Percentiles rank a stretch among this genome's conserved stretches.
Conservation (phyloP, 2,797 vertebrate genomes). For the Cryptoprocta ferox region DNA sequence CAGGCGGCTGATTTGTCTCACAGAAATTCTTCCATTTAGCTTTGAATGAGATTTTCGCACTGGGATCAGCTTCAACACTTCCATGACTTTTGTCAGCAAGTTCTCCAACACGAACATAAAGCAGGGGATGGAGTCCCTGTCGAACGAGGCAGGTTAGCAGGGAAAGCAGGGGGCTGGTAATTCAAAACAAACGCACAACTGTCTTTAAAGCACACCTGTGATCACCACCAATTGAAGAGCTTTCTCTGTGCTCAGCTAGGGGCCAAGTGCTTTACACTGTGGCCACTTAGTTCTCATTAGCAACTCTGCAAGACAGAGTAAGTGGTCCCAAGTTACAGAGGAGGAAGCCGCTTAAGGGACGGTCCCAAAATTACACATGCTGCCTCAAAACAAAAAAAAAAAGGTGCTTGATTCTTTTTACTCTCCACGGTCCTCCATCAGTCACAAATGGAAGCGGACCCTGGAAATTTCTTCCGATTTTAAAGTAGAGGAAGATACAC, state of each 20-base stretch:
- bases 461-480: neutral
- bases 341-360: neutral
- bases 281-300: neutral
- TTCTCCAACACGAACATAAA: constrained; percentile 79
- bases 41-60: constrained; percentile 80
- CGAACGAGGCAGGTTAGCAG: neutral
- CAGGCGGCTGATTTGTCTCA: constrained; percentile 73
- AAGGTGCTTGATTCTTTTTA: neutral
- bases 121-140: constrained; percentile 78
- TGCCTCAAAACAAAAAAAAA: neutral
- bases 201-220: neutral
- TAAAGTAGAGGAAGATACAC: neutral
- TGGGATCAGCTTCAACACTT: constrained; percentile 66
- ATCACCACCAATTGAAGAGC: neutral
- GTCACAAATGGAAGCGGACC: neutral
- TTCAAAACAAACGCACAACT: neutral
- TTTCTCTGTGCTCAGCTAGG: neutral
- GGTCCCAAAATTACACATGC: neutral
- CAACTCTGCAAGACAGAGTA: neutral
- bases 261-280: too few species aligned
- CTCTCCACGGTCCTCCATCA: neutral
- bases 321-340: neutral
- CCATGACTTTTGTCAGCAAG: constrained; percentile 75
- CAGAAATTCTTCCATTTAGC: constrained; percentile 81
- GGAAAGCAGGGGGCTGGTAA: neutral